Evolutionary conservation across 2,888 invertebrate species (phyloP), one percentile per base, ranked within the genome.

Genomic region (Ichneumoninae sp.): DNA sequence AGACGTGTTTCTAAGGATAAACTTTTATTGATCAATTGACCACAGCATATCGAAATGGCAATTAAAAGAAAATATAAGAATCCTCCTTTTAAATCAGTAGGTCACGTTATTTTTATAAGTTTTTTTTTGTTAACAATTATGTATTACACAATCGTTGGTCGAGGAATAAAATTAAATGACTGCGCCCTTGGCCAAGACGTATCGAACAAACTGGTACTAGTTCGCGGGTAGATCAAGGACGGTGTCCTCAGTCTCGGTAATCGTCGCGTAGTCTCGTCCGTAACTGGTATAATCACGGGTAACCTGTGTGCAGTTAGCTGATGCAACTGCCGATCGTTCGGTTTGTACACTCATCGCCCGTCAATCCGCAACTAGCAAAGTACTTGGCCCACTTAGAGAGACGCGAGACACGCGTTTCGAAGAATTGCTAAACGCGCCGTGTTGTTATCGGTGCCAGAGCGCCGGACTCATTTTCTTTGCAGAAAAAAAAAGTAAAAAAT

Each of bases 331-430:
- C 75, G 70, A 68, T 78, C 44, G 57, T 76, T 75, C 22, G 54
- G 57, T 84, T 40, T 57, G 86, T 85, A 89, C 89, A 91, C 90
- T 91, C 91, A 91, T 90, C 91, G 90, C 85, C 89, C 87, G 88
- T 89, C 90, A 86, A 89, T 91, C 89, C 87, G 82, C 72, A 85
- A 62, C 33, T 77, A 84, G 83, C 86, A 85, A 88, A 92, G 91
- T 92, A 92, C 93, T 93, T 93, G 93, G 93, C 93, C 92, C 92
- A 93, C 90, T 91, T 93, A 80, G 87, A 83, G 86, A 74, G 82
- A 75, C 76, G 76, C 72, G 79, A 66, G 30, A 69, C 80, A 80
- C 62, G 87, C 81, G 88, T 88, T 87, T 89, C 90, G 87, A 89
- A 89, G 86, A 88, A 89, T 90, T 90, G 88, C 90, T 91, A 88